Base-by-base conservation (phyloP, 2,113 vertebrate species). In the Rutilus rutilus region DNA sequence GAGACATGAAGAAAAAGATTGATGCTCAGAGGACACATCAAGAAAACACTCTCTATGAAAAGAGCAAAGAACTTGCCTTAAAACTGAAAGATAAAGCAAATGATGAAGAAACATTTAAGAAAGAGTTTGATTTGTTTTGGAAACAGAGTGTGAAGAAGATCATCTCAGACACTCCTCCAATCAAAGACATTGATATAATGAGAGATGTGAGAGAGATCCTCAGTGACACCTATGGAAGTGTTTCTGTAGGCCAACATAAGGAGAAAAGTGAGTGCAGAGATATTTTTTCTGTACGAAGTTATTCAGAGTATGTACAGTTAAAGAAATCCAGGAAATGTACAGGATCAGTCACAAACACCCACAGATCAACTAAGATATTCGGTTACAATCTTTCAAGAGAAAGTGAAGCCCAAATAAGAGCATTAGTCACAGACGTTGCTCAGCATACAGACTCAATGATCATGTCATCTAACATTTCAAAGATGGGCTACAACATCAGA, bases 1-100 rank as follows among this genome's bases (percentile, higher is more conserved):
- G 12, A 45, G 78, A 45, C 21, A 7, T 80, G 12, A 80, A 45
- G 57, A 62, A 42, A 79, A 19, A 80, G 6, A 45, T 62, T 42
- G 54, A 62, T 62, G 21, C 23, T 45, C 78, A 42, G 36, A 80
- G 6, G 23, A 62, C 14, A 45, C 3, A 64, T 5, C 33, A 80
- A n/a, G 57, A 80, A 62, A 80, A 64, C 57, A 45, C 36, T 80
- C 33, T 79, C 33, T 42, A 23, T 15, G 54, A 80, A 80, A 80
- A 25, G 12, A 80, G 36, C 23, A 45, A 64, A 80, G 23, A 45
- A 62, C 59, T 64, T 17, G 23, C 78, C 33, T 64, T 45, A 39
- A 10, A 80, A 47, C 14, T 64, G 0, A 80, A 64, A 80, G 23
- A 64, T 19, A 64, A 80, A 45, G 12, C 59, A 62, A 80, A 8